Base-by-base conservation (phyloP, 2,797 vertebrate species). In the Cuniculus paca region DNA sequence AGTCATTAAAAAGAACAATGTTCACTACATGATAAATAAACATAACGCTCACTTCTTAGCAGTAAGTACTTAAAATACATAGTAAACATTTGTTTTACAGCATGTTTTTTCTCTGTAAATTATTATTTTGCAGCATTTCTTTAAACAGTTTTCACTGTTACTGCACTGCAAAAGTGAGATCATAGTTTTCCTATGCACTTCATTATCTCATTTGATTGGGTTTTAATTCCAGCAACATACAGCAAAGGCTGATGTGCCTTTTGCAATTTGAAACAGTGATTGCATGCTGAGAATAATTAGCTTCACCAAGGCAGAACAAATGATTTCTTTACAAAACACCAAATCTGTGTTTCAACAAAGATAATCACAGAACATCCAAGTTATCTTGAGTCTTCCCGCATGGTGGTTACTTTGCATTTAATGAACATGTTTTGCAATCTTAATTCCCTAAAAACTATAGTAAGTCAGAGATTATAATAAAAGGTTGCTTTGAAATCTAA, bases 121-220 rank as follows among this genome's bases (percentile, higher is more conserved):
- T 97, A 98, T 95, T 31, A 97, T 96, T 98, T 97, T 97, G 90
- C 88, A 98, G 97, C 31, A 91, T 90, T 97, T 94, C 83, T 97
- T 97, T 98, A 97, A 98, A 97, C 90, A 45, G 60, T 1, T 98
- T 98, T 97, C 70, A 87, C 63, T 98, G 98, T 96, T 98, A 97
- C 74, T 95, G 97, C 95, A 92, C 61, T 94, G 91, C 88, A 98
- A 97, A 98, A 98, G 97, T 95, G 92, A 97, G 95, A 96, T 96
- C 90, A 97, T 97, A 97, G 96, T 98, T 96, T 95, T 97, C 95
- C 92, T 96, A 94, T 14, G 95, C 92, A 98, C 95, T 97, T 98
- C 97, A 98, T 98, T 99, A 98, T 98, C 98, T 98, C 97, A 98
- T 68, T 97, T 98, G 98, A 98, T 98, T 97, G 90, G 96, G 95